These are phyloP conservation scores for Lapara coniferarum DNA, from an alignment of 2,888 invertebrate genomes.

Conservation along the genomic window DNA sequence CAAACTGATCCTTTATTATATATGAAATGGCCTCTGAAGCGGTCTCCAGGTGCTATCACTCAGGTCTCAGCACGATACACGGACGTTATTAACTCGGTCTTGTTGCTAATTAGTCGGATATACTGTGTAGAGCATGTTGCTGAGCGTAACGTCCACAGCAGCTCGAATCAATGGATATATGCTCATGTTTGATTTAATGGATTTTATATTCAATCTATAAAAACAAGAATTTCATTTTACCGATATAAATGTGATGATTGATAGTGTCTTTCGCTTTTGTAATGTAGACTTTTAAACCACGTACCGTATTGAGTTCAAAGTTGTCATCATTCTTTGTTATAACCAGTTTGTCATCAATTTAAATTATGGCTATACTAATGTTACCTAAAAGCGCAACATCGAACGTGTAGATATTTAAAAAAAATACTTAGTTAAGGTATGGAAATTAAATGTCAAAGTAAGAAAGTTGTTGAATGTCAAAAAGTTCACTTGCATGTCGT, in stretches of 20 bases:
- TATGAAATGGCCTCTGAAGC: background rate
- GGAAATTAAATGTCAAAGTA: background rate
- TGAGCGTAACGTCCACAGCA: background rate
- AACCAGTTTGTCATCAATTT: too few relatives aligned
- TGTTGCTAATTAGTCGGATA: constrained; percentile 3
- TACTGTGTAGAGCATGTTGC: background rate
- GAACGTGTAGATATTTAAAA: too few relatives aligned
- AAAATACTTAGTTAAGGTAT: background rate
- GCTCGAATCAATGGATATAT: background rate
- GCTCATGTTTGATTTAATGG: too few relatives aligned
- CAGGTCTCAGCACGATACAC: constrained; percentile 3
- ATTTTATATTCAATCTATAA: too few relatives aligned
- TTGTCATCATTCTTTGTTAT: too few relatives aligned
- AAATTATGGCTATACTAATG: too few relatives aligned
- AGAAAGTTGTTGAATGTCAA: background rate
- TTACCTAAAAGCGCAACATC: too few relatives aligned
- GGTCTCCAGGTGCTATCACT: background rate
- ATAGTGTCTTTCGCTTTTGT: too few relatives aligned
- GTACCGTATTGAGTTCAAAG: too few relatives aligned
- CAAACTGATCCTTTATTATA: background rate
- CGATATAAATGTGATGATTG: too few relatives aligned
- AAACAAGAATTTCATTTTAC: too few relatives aligned
- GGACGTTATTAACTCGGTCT: background rate
- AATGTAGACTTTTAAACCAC: too few relatives aligned
- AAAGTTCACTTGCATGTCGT: background rate